phyloP scores from a whole-genome alignment of 2,888 invertebrate genomes.

The Ischnus inquisitorius region DNA sequence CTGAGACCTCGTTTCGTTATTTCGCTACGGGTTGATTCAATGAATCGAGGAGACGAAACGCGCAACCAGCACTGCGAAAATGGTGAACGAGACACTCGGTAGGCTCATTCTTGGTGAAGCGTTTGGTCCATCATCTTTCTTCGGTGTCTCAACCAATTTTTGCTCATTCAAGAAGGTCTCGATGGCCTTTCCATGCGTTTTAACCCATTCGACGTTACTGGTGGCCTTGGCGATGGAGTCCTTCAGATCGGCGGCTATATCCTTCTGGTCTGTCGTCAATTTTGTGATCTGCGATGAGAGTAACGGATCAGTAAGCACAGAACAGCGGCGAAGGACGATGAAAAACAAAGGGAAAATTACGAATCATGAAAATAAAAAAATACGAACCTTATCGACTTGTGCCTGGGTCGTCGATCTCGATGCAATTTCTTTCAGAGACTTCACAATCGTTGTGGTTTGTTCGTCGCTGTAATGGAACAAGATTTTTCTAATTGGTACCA shows the following conservation, averaged over 20 bases:
- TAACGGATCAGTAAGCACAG: not conserved
- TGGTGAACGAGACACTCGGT: conserved; percentile 9
- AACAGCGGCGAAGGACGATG: not conserved
- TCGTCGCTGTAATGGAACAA: conserved; percentile 39
- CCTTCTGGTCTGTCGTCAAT: not conserved
- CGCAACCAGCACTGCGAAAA: not conserved
- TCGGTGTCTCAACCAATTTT: not conserved
- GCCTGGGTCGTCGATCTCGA: conserved; percentile 51
- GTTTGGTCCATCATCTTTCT: not conserved
- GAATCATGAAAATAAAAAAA: not conserved
- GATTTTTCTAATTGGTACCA: not conserved
- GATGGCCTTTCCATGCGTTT: conserved; percentile 32
- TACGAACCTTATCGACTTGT: conserved; percentile 60
- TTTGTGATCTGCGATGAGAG: conserved; percentile 29
- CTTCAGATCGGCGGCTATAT: not conserved
- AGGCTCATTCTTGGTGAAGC: conserved; percentile 17
- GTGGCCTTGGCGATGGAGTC: conserved; percentile 28
- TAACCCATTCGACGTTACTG: conserved; percentile 57
- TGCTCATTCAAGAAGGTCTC: conserved; percentile 24
- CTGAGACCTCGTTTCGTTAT: not conserved
- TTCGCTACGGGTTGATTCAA: not conserved
- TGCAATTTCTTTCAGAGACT: conserved; percentile 59
- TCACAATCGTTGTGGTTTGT: not conserved
- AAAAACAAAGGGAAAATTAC: not conserved
- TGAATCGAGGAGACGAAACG: conserved; percentile 2